Conservation (phyloP, 1,140 invertebrate species). For the Diabrotica undecimpunctata region DNA sequence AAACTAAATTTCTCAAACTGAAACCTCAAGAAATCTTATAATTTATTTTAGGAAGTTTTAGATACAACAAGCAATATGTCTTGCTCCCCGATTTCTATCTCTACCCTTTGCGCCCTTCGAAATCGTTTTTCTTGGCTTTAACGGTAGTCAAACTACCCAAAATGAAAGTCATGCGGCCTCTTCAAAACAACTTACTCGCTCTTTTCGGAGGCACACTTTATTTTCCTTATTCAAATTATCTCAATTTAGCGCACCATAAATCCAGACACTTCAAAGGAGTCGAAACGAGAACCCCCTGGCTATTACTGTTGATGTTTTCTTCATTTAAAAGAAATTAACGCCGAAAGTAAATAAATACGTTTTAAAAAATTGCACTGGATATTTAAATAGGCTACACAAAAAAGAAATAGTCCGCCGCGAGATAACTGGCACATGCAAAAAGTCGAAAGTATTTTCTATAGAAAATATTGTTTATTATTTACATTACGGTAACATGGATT, state of each 20-base stretch:
- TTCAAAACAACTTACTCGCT: constrained; percentile 6
- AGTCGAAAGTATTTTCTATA: too few species aligned
- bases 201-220: background rate
- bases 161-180: background rate
- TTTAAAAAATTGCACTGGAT: too few species aligned
- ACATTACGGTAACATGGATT: too few species aligned
- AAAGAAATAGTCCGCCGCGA: too few species aligned
- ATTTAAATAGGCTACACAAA: too few species aligned
- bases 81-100: background rate
- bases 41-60: background rate
- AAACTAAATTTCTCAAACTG: too few species aligned
- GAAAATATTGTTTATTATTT: too few species aligned
- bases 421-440: too few species aligned
- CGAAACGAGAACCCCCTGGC: background rate
- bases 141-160: constrained; percentile 4
- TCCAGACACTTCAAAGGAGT: constrained; percentile 14
- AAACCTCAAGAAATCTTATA: too few species aligned
- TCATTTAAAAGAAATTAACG: constrained; percentile 10
- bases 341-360: background rate
- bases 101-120: background rate
- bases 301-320: constrained; percentile 2
- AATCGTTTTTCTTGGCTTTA: background rate
- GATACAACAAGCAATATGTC: background rate
- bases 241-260: constrained; percentile 32
- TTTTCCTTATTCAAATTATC: constrained; percentile 31